Conservation (phyloP, 2,797 vertebrate species). For the Apogon hyalosoma region DNA sequence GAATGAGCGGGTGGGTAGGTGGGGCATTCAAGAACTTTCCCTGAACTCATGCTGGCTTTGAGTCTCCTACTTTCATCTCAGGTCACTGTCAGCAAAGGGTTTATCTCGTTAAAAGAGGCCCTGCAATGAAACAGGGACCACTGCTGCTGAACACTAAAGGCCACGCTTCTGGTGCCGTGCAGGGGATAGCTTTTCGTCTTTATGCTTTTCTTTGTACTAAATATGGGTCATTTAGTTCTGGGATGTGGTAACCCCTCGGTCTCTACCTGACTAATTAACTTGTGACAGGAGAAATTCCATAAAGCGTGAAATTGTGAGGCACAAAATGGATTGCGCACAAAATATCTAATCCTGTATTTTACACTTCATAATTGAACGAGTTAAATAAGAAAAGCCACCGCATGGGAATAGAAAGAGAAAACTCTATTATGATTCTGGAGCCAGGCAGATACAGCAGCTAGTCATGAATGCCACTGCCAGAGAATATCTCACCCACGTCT, state of each 20-base stretch:
- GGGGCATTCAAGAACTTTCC: slow-evolving; percentile 76
- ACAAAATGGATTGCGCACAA: slow-evolving; percentile 33
- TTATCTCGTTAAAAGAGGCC: slow-evolving; percentile 76
- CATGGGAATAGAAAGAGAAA: slow-evolving; percentile 18
- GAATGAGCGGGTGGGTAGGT: slow-evolving; percentile 64
- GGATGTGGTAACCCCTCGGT: slow-evolving; percentile 28
- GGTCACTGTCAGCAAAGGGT: slow-evolving; percentile 81
- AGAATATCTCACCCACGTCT: slow-evolving; percentile 43
- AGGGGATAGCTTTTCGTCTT: slow-evolving; percentile 29
- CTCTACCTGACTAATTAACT: slow-evolving; percentile 65
- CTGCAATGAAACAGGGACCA: slow-evolving; percentile 70
- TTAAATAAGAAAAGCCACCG: slow-evolving; percentile 38
- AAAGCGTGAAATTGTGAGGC: slow-evolving; percentile 43
- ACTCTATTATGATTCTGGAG: slow-evolving; percentile 35
- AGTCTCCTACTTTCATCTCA: slow-evolving; percentile 79
- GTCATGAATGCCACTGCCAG: slow-evolving; percentile 8
- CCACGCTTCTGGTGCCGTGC: slow-evolving; percentile 22
- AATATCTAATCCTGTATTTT: slow-evolving; percentile 49
- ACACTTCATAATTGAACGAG: slow-evolving; percentile 56
- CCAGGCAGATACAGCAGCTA: slow-evolving; percentile 25
- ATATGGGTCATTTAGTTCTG: slow-evolving; percentile 55
- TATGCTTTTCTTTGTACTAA: slow-evolving; percentile 54
- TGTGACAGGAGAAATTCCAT: slow-evolving; percentile 31
- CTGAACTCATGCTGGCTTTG: slow-evolving; percentile 81
- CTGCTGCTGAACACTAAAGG: slow-evolving; percentile 42